Evolutionary conservation across 2,888 invertebrate species (phyloP), one percentile per base, ranked within the genome.

Genomic region (Drosophila barbarae): DNA sequence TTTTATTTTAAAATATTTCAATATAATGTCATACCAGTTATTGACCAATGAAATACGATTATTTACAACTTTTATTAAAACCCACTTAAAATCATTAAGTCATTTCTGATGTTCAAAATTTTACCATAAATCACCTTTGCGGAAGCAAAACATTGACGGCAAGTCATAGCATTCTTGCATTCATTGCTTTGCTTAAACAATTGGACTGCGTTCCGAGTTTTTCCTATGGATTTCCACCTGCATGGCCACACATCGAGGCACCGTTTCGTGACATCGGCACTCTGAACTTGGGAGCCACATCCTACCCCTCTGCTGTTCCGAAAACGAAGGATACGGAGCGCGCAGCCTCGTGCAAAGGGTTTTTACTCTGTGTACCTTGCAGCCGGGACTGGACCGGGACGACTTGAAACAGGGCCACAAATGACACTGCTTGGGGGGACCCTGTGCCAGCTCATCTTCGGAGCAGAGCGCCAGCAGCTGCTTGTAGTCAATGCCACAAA

Each of bases 361-460:
- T 0, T 39, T 51, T 0, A 3, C 9, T 1, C 51, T 65, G 0
- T 0, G 3, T 0, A 5, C 7, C 3, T 18, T 26, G 26, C 82
- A 84, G 2, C 1, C 7, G 0, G 67, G 53, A 5, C 63, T 44
- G n/a, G 66, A 55, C 1, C 72, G 68, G 0, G 60, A 58, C 3
- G 52, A 44, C n/a, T 49, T 46, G 47, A 85, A 86, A 23, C 83
- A 77, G 4, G 77, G 77, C 78, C 53, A 69, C 13, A 46, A 47
- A 0, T 35, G 5, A 13, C 84, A 77, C 26, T 59, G 35, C 0
- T 5, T 0, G 1, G 0, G 1, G 0, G 61, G 52, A 30, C 68
- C 53, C 0, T 5, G 3, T 1, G 12, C 1, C 1, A 5, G n/a
- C 15, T 2, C 26, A 0, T 26, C 6, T 6, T 18, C 8, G 5